Evolutionary conservation across 2,888 invertebrate species (phyloP).

Genomic region (Neocrepidodera transversa): DNA sequence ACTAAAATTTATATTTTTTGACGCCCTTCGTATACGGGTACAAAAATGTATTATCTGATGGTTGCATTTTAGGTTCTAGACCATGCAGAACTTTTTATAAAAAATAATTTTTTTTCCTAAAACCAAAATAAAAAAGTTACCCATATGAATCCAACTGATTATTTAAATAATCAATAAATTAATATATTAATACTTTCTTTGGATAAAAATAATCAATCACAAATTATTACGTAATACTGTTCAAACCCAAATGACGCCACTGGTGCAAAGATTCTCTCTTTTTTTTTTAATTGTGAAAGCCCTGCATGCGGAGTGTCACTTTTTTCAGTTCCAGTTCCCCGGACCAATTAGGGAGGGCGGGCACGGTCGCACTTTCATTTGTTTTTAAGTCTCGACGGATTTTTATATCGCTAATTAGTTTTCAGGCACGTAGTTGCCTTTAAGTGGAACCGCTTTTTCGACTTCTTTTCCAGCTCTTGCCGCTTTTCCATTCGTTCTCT

Average conservation of each 20-base stretch:
- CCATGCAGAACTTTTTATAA: too few species aligned
- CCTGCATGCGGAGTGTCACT: slow-evolving; percentile 58
- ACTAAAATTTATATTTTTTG: too few species aligned
- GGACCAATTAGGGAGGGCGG: slow-evolving; percentile 36
- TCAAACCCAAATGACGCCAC: background rate
- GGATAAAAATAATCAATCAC: too few species aligned
- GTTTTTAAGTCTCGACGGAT: slow-evolving; percentile 60
- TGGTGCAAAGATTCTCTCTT: slow-evolving; percentile 30
- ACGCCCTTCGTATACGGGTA: too few species aligned
- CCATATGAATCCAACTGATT: too few species aligned
- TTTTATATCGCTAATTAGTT: slow-evolving; percentile 63
- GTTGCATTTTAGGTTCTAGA: too few species aligned
- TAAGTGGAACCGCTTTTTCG: slow-evolving; percentile 39
- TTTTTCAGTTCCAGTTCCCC: slow-evolving; percentile 46
- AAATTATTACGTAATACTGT: too few species aligned
- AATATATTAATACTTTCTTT: too few species aligned
- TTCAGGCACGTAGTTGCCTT: slow-evolving; percentile 55
- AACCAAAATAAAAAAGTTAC: too few species aligned
- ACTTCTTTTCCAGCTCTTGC: slow-evolving; percentile 14
- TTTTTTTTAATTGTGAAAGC: slow-evolving; percentile 54
- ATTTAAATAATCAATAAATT: too few species aligned
- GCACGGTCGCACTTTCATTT: slow-evolving; percentile 57
- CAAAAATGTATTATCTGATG: too few species aligned
- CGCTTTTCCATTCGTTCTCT: background rate
- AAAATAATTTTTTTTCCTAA: too few species aligned